phyloP scores from a whole-genome alignment of 2,797 vertebrate genomes.

The Morus bassanus region DNA sequence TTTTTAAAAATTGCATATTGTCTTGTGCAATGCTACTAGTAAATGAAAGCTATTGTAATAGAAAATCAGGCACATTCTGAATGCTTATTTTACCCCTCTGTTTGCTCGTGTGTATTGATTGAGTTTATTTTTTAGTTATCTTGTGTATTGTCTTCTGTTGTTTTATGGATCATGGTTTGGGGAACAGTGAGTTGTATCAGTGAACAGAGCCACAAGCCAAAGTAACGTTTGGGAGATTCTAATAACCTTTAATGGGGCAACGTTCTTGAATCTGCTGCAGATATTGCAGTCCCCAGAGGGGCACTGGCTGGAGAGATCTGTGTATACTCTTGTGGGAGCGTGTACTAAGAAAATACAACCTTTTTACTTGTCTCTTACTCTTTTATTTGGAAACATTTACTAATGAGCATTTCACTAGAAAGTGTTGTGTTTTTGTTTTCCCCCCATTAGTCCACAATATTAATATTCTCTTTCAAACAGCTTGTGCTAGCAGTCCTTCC shows the following conservation, averaged over 20 bases:
- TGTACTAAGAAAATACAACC: no score
- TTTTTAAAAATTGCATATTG: background rate
- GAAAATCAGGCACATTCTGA: background rate
- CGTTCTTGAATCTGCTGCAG: background rate
- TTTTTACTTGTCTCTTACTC: background rate
- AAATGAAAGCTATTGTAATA: background rate
- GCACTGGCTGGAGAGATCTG: background rate
- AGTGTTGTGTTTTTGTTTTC: fast-evolving
- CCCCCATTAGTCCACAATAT: background rate
- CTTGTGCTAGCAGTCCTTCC: background rate
- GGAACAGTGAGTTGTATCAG: background rate
- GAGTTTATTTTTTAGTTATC: background rate
- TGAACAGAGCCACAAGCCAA: background rate
- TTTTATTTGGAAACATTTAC: background rate
- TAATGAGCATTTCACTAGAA: background rate
- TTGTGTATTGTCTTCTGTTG: background rate
- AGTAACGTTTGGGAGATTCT: background rate
- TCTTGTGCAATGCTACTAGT: background rate
- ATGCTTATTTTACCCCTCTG: background rate
- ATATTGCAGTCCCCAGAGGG: background rate
- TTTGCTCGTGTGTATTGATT: background rate
- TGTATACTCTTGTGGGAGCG: background rate
- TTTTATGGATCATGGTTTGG: background rate
- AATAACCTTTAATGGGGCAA: background rate
- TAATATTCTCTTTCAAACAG: background rate